Evolutionary conservation across 2,113 vertebrate genomes (phyloP).

Genomic region (Hippolais icterina): DNA sequence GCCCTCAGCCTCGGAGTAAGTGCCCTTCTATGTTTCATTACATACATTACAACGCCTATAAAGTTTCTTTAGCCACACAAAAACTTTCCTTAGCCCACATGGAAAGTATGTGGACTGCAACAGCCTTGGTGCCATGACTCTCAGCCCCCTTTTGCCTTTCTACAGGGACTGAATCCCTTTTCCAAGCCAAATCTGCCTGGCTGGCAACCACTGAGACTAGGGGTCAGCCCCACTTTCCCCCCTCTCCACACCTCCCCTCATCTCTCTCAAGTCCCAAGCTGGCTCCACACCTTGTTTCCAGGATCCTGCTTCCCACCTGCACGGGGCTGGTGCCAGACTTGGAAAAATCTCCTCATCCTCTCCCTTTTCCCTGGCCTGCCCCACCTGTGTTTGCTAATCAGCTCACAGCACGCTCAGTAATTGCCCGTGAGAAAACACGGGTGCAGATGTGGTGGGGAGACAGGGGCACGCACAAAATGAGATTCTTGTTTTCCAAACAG

Average conservation of each 20-base stretch:
- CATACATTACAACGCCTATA: rapidly evolving
- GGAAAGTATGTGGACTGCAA: rapidly evolving
- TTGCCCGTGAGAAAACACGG: conserved; percentile 72
- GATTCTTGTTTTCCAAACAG: conserved; percentile 83
- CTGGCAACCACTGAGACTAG: not conserved
- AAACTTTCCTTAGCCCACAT: not conserved
- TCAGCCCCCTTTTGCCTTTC: not conserved
- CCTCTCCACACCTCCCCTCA: not conserved
- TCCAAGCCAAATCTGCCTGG: not conserved
- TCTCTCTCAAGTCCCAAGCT: rapidly evolving
- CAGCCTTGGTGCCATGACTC: not conserved
- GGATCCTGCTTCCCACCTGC: not conserved
- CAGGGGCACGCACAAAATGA: conserved; percentile 65
- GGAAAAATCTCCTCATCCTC: not conserved
- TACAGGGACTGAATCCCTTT: not conserved
- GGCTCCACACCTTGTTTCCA: not conserved
- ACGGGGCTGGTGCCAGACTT: not conserved
- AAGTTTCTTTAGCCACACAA: not conserved
- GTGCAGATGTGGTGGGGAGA: conserved; percentile 71
- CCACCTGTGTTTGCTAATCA: conserved; percentile 78
- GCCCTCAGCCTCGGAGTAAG: not conserved
- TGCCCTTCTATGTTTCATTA: not conserved
- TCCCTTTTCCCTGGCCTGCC: not conserved
- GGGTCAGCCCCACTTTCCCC: rapidly evolving
- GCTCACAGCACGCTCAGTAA: conserved; percentile 44